Evolutionary conservation across 2,888 invertebrate species (phyloP), one percentile per base, ranked within the genome.

Genomic region (Ceraclea dissimilis): DNA sequence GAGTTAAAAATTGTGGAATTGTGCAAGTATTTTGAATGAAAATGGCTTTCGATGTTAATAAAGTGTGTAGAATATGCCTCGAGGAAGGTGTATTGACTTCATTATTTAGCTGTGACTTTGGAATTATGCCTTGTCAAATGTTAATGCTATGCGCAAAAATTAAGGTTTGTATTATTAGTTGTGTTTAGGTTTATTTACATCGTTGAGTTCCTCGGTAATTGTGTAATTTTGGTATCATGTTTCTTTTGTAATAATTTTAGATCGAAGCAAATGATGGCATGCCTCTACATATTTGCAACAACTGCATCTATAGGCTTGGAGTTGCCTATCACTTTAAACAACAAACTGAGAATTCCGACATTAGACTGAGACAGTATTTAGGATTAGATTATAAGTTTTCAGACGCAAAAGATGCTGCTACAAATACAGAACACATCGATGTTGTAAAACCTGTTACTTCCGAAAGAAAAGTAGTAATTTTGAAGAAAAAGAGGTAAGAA

Each of bases 311-410:
- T 60, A 78, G 82, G 52, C 64, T 83, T 20, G 82, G 82, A 4
- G 76, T 81, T 22, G 80, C 82, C 0, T 82, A 81, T 65, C 81
- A 82, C 63, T 82, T 82, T 60, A 82, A 82, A 64, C 82, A 82
- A 62, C 79, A 82, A 19, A 80, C 79, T 65, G 81, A 81, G 66
- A 81, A 78, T 63, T 79, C 81, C 1, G 81, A 83, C 63, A 67
- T 80, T 53, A 70, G 82, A 47, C 64, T 82, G 47, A 70, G 82
- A 47, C 80, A 81, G 63, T 80, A 82, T 67, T 69, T 82, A 57
- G 82, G 82, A 10, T 64, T 82, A 31, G 67, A 66, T 49, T 63
- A 66, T 18, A 66, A 67, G 50, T 73, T 71, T 74, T 75, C 66
- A 66, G 67, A 47, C 59, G 69, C 66, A 49, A 72, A 69, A 65